Base-by-base conservation (phyloP, 2,888 invertebrate genomes). In the Azorinus chamasolen region DNA sequence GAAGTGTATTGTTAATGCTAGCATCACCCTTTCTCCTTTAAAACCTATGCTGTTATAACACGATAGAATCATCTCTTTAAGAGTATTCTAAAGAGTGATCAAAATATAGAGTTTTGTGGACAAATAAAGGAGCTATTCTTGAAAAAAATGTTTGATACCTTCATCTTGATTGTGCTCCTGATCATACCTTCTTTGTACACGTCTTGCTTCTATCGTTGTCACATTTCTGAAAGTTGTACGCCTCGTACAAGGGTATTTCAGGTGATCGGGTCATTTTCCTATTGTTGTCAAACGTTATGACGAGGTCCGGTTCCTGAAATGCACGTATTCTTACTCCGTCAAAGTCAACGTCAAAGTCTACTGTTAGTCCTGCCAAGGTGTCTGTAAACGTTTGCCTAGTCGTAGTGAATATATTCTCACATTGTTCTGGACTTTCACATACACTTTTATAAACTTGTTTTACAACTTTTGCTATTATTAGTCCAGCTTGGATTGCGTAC, bases 401-500 rank as follows among this genome's bases (percentile, higher is more conserved):
- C 3, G 66, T 54, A 14, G 51, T 41, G 0, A 46, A 22, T 27
- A 78, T 66, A 3, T 43, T 43, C 2, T 14, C 16, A 68, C 81
- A 81, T 2, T 39, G 1, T 0, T 41, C 55, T 16, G 6, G 10
- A 4, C 32, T 3, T 8, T 25, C 20, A 27, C 81, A 81, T 8
- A 24, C 32, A 1, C 27, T 10, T 5, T 22, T 6, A 48, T 45
- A 45, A 14, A 71, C 55, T 8, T 39, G 37, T 41, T 72, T 62
- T 8, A 53, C 54, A 2, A 55, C 55, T 20, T 77, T 66, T 3
- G 64, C 72, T 25, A 63, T 46, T 5, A 68, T 25, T 22, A 77
- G 25, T 1, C 69, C 65, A 32, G 73, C 62, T 37, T 80, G 80
- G 16, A 80, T 54, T 1, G 80, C 72, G 48, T 73, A 77, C 32